Evolutionary conservation across 2,797 vertebrate species (phyloP), one percentile per base, ranked within the genome.

Genomic region (Schizopygopsis pylzovi): DNA sequence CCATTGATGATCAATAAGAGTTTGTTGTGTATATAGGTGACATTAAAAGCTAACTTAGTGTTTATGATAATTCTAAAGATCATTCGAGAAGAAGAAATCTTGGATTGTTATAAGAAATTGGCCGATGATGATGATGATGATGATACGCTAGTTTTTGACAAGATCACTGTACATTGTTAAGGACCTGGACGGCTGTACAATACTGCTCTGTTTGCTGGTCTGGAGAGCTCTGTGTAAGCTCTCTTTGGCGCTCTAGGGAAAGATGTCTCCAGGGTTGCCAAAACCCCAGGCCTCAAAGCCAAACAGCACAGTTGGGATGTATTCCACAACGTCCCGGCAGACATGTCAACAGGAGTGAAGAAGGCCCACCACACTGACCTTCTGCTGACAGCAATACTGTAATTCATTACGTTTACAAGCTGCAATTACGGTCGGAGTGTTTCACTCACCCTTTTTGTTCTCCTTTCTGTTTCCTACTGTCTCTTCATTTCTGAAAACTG

Each of bases 351-450:
- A 88, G 82, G 89, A 90, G 88, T 83, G 39, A 91, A 90, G 89
- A 88, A 85, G 91, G 87, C 25, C 81, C 45, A 93, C 93, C 92
- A 91, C 93, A 93, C 89, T 85, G 45, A 91, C 93, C 91, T 91
- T 91, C 61, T 79, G 93, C 87, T 94, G 94, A 95, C 93, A 95
- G 93, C 33, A 90, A 84, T 88, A 82, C 85, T 92, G 88, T 89
- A 90, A 92, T 87, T 90, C 90, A 92, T 86, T 89, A 91, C 52
- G 75, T 90, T 88, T 87, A 86, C 77, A 93, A 90, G 90, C 90
- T 91, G 88, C 91, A 93, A 92, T 94, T 94, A 92, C 91, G 93
- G 93, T 92, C 86, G 67, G 37, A 91, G 83, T 87, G 89, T 89
- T 91, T 91, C 79, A 84, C 86, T 88, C 88, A 90, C 84, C 89